A percentile compares a stretch with the other conserved stretches of the same genome.
These are phyloP conservation scores for Lasioglossum zephyrum DNA, from an alignment of 2,888 invertebrate genomes.

Conservation along the genomic window DNA sequence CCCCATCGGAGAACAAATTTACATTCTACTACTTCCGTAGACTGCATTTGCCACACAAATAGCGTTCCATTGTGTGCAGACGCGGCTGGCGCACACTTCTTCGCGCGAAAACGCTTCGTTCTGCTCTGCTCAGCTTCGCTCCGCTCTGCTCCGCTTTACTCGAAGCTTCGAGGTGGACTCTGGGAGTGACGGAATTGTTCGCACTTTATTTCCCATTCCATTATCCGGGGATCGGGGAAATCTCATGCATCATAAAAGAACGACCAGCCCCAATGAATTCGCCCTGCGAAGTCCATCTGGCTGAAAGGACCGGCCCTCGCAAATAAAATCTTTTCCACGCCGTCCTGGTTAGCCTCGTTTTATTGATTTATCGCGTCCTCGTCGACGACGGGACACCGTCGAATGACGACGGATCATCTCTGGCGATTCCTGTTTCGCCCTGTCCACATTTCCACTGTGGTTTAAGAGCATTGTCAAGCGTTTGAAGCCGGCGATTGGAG, in stretches of 20 bases:
- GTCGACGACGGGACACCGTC: neutral
- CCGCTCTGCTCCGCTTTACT: neutral
- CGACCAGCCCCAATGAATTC: conserved; percentile 62
- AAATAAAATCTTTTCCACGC: conserved; percentile 39
- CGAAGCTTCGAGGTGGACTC: conserved; percentile 33
- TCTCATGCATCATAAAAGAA: conserved; percentile 71
- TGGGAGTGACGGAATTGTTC: conserved; percentile 65
- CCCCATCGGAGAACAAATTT: conserved; percentile 21
- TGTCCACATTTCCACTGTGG: neutral
- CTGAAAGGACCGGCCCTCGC: conserved; percentile 21
- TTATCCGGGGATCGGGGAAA: conserved; percentile 63
- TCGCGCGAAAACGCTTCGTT: conserved; percentile 32
- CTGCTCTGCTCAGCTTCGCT: neutral
- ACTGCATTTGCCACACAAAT: conserved; percentile 39
- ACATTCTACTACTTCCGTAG: conserved; percentile 26
- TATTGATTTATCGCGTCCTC: conserved; percentile 35
- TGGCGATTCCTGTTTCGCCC: neutral
- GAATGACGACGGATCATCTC: conserved; percentile 1
- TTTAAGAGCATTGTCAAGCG: neutral
- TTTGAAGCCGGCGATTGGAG: neutral
- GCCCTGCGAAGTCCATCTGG: conserved; percentile 43
- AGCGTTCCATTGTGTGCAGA: conserved; percentile 20
- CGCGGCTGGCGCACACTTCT: conserved; percentile 30
- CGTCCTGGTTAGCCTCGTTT: conserved; percentile 21
- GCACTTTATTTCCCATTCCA: conserved; percentile 70